Percentiles rank a stretch among this genome's conserved stretches.
These are phyloP conservation scores for Pempheris klunzingeri DNA, from an alignment of 2,797 vertebrate genomes.

Conservation along the genomic window DNA sequence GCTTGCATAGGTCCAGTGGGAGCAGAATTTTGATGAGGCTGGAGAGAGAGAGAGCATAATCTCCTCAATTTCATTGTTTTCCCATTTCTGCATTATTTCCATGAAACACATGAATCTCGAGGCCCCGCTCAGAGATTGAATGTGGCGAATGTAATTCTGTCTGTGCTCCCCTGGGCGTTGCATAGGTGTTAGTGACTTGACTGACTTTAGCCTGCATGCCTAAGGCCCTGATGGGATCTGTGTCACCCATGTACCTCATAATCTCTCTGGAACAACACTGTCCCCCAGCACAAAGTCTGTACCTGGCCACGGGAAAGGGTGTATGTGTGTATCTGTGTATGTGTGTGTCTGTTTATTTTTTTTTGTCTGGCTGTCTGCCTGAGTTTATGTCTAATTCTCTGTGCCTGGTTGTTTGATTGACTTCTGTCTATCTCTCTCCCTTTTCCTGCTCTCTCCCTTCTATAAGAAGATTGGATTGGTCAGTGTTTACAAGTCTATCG, in stretches of 20 bases:
- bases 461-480: slow-evolving; percentile 61
- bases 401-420: slow-evolving; percentile 48
- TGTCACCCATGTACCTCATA: slow-evolving; percentile 67
- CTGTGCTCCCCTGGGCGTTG: slow-evolving; percentile 56
- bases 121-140: slow-evolving; percentile 66
- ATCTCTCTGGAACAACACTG: slow-evolving; percentile 69
- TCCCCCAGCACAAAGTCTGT: slow-evolving; percentile 40
- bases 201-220: slow-evolving; percentile 69
- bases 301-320: slow-evolving; percentile 46
- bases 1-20: slow-evolving; percentile 59
- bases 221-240: slow-evolving; percentile 67
- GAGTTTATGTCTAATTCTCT: slow-evolving; percentile 37
- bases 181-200: slow-evolving; percentile 69
- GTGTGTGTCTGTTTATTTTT: slow-evolving; percentile 14
- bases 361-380: slow-evolving; percentile 41
- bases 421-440: slow-evolving; percentile 48
- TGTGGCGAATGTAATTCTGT: slow-evolving; percentile 70
- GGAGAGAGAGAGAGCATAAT: slow-evolving; percentile 65
- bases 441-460: slow-evolving; percentile 19
- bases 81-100: slow-evolving; percentile 74
- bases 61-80: slow-evolving; percentile 75
- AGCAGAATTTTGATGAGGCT: slow-evolving; percentile 73
- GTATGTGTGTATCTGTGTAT: slow-evolving; percentile 1
- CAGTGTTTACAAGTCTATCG: slow-evolving; percentile 71
- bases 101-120: slow-evolving; percentile 57